Evolutionary conservation across 2,888 invertebrate species (phyloP).

Genomic region (Diaphora mendica): DNA sequence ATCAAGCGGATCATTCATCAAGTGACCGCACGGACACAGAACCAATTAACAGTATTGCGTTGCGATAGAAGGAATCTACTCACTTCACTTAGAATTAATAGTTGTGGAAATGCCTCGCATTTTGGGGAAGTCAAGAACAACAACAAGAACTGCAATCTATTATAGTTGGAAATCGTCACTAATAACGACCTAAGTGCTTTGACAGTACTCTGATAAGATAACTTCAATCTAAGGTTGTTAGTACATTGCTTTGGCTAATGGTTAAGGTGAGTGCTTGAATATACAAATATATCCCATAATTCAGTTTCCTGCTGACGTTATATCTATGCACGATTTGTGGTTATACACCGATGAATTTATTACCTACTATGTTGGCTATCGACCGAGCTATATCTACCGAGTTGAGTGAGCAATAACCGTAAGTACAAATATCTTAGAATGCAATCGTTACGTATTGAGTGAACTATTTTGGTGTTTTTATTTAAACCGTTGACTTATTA

Average conservation of each 20-base stretch:
- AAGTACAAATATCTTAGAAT: slow-evolving; percentile 28
- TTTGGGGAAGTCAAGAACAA: slow-evolving; percentile 45
- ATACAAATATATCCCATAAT: slow-evolving; percentile 38
- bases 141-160: slow-evolving; percentile 61
- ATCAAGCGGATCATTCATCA: slow-evolving; percentile 58
- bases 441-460: slow-evolving; percentile 28
- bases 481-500: slow-evolving; percentile 20
- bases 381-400: slow-evolving; percentile 22
- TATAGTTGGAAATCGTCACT: slow-evolving; percentile 41
- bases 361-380: slow-evolving; percentile 30
- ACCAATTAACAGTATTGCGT: slow-evolving; percentile 59
- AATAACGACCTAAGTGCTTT: slow-evolving; percentile 36
- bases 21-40: slow-evolving; percentile 54
- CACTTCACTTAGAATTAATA: slow-evolving; percentile 59
- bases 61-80: slow-evolving; percentile 44
- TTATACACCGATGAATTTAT: slow-evolving; percentile 43
- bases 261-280: slow-evolving; percentile 38
- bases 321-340: slow-evolving; percentile 25
- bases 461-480: slow-evolving; percentile 36
- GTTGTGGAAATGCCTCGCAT: slow-evolving; percentile 47
- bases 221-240: slow-evolving; percentile 48
- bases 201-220: slow-evolving; percentile 25
- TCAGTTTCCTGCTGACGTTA: slow-evolving; percentile 45
- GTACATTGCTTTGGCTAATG: slow-evolving; percentile 47
- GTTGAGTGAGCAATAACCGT: slow-evolving; percentile 39